Conservation (phyloP, 2,888 invertebrate species). For the Apeira syringaria region DNA sequence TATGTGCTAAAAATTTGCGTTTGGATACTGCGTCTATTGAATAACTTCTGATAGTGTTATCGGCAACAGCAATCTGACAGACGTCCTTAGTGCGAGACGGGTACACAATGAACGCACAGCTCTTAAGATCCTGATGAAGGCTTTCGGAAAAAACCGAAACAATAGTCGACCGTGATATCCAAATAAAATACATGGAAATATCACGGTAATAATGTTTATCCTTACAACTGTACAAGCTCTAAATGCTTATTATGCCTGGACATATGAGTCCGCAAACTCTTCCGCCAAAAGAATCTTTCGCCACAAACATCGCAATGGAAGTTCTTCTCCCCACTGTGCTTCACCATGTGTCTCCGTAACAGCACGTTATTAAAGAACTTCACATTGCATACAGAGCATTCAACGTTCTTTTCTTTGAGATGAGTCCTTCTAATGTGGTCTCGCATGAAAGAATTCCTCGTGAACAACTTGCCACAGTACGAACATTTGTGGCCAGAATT, state of each 20-base stretch:
- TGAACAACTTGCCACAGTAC: slow-evolving; percentile 70
- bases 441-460: slow-evolving; percentile 66
- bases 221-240: slow-evolving; percentile 39
- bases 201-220: no score
- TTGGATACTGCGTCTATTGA: no score
- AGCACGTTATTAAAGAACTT: slow-evolving; percentile 75
- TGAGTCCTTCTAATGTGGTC: slow-evolving; percentile 70
- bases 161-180: no score
- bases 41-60: no score
- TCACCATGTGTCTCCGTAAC: slow-evolving; percentile 69
- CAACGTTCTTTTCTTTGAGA: slow-evolving; percentile 72
- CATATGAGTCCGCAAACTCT: slow-evolving; percentile 84
- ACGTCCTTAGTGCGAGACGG: no score
- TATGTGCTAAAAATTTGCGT: no score
- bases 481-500: slow-evolving; percentile 71
- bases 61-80: no score
- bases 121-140: no score
- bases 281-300: slow-evolving; percentile 84
- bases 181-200: no score
- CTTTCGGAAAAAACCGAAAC: no score
- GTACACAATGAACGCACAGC: no score
- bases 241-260: slow-evolving; percentile 62
- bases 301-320: slow-evolving; percentile 85
- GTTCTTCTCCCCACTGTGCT: slow-evolving; percentile 79
- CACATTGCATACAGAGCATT: slow-evolving; percentile 71